Evolutionary conservation across 1,140 invertebrate genomes (phyloP), one percentile per base, ranked within the genome.

Genomic region (Rhagoletis pomonella): DNA sequence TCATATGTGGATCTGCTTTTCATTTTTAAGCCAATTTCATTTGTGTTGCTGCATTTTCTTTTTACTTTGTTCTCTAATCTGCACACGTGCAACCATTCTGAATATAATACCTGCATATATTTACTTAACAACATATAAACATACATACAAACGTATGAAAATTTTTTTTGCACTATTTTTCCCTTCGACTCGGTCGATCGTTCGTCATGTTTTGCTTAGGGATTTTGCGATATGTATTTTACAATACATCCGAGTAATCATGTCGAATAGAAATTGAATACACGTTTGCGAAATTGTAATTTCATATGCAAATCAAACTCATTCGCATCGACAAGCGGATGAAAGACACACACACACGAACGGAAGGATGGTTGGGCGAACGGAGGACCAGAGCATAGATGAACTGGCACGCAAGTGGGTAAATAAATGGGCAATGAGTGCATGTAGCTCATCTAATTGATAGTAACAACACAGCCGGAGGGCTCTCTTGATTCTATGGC

Each of bases 261-360:
- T 81, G 73, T 81, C 47, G 47, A 55, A 81, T 55, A 81, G 73
- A 81, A 81, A 81, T 81, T 81, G 73, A 81, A 81, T 81, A 81
- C 73, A 81, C 44, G 73, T 81, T 81, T 81, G 73, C 73, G 42
- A 81, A 81, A 81, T 81, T 81, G 73, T 81, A 81, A 81, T 81
- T 81, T 81, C 73, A 81, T 81, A 81, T 81, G 73, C 73, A 81
- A 81, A 81, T 81, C 73, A 81, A 81, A 81, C 73, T 55, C 73
- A 81, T 81, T 9, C 73, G 73, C 73, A 81, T 29, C 47, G 47
- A 58, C 73, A 55, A 55, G 19, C 73, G 44, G 64, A 73, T n/a
- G n/a, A 73, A 12, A 44, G 44, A 73, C 69, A 12, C 4, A 73
- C 29, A 29, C 73, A 44, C 12, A 44, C 69, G 7, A 42, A 42